Evolutionary conservation across 2,888 invertebrate species (phyloP).

Genomic region (Tenthredo scrophulariae): DNA sequence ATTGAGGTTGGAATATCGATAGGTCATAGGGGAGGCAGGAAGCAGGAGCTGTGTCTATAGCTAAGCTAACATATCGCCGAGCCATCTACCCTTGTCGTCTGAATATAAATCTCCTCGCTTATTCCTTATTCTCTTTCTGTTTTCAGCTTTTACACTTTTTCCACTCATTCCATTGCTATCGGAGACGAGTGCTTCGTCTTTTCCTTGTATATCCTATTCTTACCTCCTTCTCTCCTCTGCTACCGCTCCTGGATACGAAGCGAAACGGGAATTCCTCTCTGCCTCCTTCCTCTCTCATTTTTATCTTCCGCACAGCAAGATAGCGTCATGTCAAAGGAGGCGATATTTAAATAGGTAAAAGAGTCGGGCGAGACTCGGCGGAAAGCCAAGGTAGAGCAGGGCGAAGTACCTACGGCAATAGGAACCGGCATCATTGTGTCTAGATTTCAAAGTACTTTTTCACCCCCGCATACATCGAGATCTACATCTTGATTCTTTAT

Average conservation of each 20-base stretch:
- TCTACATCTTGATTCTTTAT: not conserved
- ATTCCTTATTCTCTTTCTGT: constrained; percentile 41
- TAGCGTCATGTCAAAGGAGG: constrained; percentile 36
- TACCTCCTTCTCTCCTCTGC: not conserved
- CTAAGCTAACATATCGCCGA: constrained; percentile 27
- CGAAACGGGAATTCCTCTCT: not conserved
- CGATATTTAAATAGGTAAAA: constrained; percentile 37
- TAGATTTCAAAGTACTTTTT: constrained; percentile 24
- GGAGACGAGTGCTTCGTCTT: constrained; percentile 4
- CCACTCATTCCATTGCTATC: constrained; percentile 2
- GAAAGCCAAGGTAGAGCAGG: not conserved
- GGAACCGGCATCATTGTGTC: constrained; percentile 7
- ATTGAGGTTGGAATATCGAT: constrained; percentile 48
- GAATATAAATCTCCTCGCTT: constrained; percentile 45
- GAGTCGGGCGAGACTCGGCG: not conserved
- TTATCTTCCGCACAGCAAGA: constrained; percentile 18
- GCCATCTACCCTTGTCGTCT: constrained; percentile 30
- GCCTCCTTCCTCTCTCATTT: constrained; percentile 2
- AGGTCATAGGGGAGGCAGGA: constrained; percentile 22
- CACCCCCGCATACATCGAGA: constrained; percentile 1
- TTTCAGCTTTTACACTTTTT: constrained; percentile 6
- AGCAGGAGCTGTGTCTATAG: not conserved
- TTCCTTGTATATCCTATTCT: not conserved
- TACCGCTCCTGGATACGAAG: not conserved
- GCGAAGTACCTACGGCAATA: not conserved